A percentile compares a stretch with the other conserved stretches of the same genome.
These are phyloP conservation scores for Chalcosyrphus nemorum DNA, from an alignment of 2,888 invertebrate genomes.

Conservation along the genomic window DNA sequence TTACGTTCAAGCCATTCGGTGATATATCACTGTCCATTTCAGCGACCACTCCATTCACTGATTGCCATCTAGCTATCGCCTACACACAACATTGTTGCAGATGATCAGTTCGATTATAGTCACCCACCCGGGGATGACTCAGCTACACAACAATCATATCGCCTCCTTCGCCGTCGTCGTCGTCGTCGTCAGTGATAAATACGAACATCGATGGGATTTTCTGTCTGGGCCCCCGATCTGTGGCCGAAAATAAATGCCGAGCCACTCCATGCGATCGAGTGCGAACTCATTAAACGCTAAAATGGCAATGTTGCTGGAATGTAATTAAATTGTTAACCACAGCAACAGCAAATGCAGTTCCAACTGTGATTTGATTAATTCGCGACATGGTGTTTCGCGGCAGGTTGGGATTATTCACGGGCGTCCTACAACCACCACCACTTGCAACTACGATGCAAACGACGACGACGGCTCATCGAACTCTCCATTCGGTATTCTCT, in stretches of 20 bases:
- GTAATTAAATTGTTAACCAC: conserved; percentile 71
- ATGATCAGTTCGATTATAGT: background rate
- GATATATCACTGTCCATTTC: background rate
- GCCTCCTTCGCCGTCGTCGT: background rate
- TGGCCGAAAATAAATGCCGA: conserved; percentile 30
- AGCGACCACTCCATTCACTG: background rate
- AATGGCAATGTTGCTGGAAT: conserved; percentile 38
- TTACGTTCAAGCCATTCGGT: background rate
- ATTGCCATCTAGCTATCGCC: background rate
- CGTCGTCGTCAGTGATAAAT: conserved; percentile 13
- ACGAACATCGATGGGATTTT: conserved; percentile 17
- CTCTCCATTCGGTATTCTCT: conserved; percentile 11
- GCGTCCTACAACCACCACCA: background rate
- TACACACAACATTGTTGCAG: conserved; percentile 5
- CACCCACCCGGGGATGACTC: background rate
- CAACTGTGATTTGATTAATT: conserved; percentile 66
- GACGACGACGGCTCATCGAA: conserved; percentile 46
- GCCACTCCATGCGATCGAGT: background rate
- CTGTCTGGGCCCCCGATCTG: conserved; percentile 4
- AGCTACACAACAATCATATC: too few relatives aligned
- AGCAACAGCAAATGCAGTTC: conserved; percentile 20
- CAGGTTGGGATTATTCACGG: conserved; percentile 46
- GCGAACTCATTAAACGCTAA: conserved; percentile 51
- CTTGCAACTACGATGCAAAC: conserved; percentile 50
- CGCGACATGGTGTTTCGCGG: conserved; percentile 61